A percentile compares a stretch with the other conserved stretches of the same genome.
These are phyloP conservation scores for Phaethon lepturus DNA, from an alignment of 2,113 vertebrate genomes.

Conservation along the genomic window DNA sequence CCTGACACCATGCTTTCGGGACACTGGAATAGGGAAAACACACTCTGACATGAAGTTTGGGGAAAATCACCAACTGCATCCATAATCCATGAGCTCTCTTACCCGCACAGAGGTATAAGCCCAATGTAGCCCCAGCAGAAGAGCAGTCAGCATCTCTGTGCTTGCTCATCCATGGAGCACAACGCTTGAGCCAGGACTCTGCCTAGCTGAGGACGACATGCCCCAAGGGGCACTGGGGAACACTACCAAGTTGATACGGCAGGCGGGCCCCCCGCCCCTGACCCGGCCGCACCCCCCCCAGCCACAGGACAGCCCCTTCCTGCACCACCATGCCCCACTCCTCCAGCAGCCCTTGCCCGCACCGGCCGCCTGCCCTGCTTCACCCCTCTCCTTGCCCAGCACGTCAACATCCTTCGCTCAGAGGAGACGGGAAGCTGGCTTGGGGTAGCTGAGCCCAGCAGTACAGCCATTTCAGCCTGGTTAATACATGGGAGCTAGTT, in stretches of 20 bases:
- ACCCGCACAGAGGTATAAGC: not conserved
- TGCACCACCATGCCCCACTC: not conserved
- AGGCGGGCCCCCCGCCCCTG: no score
- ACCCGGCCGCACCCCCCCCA: no score
- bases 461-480: not conserved
- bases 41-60: not conserved
- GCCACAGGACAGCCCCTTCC: not conserved
- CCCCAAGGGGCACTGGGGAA: no score
- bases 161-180: not conserved
- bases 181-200: accelerated
- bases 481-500: not conserved
- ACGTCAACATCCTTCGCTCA: not conserved
- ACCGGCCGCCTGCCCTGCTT: not conserved
- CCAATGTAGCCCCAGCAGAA: not conserved
- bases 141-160: not conserved
- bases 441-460: not conserved
- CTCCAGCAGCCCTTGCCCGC: not conserved
- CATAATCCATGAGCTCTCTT: not conserved
- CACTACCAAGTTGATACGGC: no score
- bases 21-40: not conserved
- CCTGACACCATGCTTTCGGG: not conserved
- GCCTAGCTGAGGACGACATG: accelerated
- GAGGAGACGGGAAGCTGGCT: not conserved
- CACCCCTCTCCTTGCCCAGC: not conserved
- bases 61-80: not conserved